Evolutionary conservation across 2,888 invertebrate genomes (phyloP).

Genomic region (Brachypalpus laphriformis): DNA sequence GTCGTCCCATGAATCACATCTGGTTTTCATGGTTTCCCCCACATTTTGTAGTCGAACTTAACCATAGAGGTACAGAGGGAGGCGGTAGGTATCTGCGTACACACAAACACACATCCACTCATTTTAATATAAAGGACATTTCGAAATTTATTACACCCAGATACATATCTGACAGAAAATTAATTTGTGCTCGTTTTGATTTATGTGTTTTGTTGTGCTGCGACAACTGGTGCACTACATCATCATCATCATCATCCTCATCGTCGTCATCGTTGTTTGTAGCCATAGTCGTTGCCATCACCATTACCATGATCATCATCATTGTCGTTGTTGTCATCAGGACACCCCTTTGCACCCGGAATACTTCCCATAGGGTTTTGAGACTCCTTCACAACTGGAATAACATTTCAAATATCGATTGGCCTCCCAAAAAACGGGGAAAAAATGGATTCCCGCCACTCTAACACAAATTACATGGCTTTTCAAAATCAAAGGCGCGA

Average conservation of each 20-base stretch:
- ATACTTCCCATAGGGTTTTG: slow-evolving; percentile 31
- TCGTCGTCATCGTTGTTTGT: slow-evolving; percentile 44
- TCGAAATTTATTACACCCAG: slow-evolving; percentile 72
- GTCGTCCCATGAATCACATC: slow-evolving; percentile 72
- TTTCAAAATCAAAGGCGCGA: slow-evolving; percentile 16
- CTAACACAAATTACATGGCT: slow-evolving; percentile 24
- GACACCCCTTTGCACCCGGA: slow-evolving; percentile 44
- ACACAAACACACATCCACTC: slow-evolving; percentile 50
- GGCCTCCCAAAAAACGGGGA: slow-evolving; percentile 38
- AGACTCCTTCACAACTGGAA: neutral
- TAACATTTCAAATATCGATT: slow-evolving; percentile 65
- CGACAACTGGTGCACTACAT: slow-evolving; percentile 72
- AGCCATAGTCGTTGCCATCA: slow-evolving; percentile 30
- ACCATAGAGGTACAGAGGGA: slow-evolving; percentile 37
- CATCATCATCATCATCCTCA: slow-evolving; percentile 67
- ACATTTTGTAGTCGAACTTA: slow-evolving; percentile 36
- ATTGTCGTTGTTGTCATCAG: slow-evolving; percentile 50
- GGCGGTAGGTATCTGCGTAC: slow-evolving; percentile 48
- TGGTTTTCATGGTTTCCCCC: slow-evolving; percentile 70
- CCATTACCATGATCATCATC: slow-evolving; percentile 1
- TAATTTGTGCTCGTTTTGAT: slow-evolving; percentile 74
- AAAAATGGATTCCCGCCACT: neutral
- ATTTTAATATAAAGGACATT: slow-evolving; percentile 74
- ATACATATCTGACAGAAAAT: slow-evolving; percentile 74
- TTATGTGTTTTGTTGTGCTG: slow-evolving; percentile 72